Percentiles rank a stretch among this genome's conserved stretches.
Conservation (phyloP, 2,113 vertebrate species). For the Phycodurus eques region DNA sequence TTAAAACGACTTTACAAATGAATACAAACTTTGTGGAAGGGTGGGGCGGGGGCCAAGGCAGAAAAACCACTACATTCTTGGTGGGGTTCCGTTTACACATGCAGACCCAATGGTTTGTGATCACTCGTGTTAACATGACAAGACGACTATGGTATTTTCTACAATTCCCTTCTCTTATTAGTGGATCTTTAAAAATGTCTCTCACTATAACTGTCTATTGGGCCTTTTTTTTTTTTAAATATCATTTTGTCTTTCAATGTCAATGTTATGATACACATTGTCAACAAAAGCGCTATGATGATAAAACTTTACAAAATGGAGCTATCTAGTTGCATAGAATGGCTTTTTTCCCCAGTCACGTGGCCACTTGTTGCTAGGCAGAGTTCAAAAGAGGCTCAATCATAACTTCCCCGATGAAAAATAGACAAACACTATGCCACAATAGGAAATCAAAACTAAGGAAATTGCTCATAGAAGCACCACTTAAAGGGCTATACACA, state of each 20-base stretch:
- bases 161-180: background rate
- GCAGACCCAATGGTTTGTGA: background rate
- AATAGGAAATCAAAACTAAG: background rate
- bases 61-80: background rate
- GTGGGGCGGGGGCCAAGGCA: background rate
- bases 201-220: background rate
- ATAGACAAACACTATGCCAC: background rate
- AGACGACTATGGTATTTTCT: background rate
- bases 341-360: background rate
- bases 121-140: background rate
- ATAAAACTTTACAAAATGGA: background rate
- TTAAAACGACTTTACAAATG: background rate
- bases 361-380: conserved; percentile 6
- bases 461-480: background rate
- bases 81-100: background rate
- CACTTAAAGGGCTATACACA: no score
- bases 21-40: background rate
- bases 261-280: background rate
- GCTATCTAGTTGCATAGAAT: background rate
- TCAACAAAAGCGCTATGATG: background rate
- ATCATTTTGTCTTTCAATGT: background rate
- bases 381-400: background rate
- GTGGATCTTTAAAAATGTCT: background rate
- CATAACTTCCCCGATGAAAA: background rate
- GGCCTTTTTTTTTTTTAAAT: no score